Evolutionary conservation across 2,113 vertebrate species (phyloP), one percentile per base, ranked within the genome.

Genomic region (Stigmatopora argus): DNA sequence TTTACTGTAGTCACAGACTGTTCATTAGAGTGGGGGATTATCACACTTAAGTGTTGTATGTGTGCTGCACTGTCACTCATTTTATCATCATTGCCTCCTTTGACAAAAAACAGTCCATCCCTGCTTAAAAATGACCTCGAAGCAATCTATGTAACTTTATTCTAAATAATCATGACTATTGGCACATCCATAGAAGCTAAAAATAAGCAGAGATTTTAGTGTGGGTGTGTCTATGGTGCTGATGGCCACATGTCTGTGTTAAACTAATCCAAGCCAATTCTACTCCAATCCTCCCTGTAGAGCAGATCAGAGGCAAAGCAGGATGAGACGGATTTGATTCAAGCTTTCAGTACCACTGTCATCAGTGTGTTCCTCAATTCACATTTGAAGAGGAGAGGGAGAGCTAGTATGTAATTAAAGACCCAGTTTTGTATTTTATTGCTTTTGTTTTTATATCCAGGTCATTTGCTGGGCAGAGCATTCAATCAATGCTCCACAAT

Each of bases 271-370:
- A 17, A 45, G 70, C 69, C 66, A 69, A 73, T 75, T 79, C 70
- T 69, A 59, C 64, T 73, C n/a, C 72, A 82, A 82, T 85, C 80
- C 73, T 68, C 49, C 52, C 31, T 41, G 60, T 44, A 68, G 75
- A 82, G 79, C 76, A 65, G 34, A 80, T 75, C 62, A 69, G 57
- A 75, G 45, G 64, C 74, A 71, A 74, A 76, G 74, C 64, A 69
- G 71, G 78, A 79, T 84, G 55, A 78, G 63, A 34, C 31, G 68
- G 66, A 75, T 85, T 73, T 78, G 69, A 78, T 70, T 78, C 69
- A 73, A 52, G 62, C 41, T 66, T 69, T 77, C 65, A 71, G 56
- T 31, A 48, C 65, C 38, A 35, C 73, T 68, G 47, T 65, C 35
- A 58, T 26, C 61, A 31, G 41, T 7, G 55, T 62, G 56, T 72